Evolutionary conservation across 2,113 vertebrate species (phyloP), one percentile per base, ranked within the genome.

Genomic region (Edolisoma coerulescens): DNA sequence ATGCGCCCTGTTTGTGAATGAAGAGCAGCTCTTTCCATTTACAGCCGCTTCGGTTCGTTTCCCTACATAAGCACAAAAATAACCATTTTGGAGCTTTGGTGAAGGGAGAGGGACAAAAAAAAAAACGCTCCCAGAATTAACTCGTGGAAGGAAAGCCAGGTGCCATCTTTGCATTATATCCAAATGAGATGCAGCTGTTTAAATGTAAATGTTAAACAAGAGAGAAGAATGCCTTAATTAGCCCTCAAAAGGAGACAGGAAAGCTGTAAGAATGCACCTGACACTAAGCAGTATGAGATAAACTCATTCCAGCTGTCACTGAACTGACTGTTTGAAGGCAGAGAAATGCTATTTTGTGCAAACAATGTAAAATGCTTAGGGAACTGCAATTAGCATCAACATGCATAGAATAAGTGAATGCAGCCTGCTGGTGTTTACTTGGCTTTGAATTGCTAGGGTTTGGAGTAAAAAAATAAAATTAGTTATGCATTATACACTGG

Each of bases 311-410:
- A 97, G 97, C 98, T 98, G 97, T 96, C 96, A 96, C 24, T 86
- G 78, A 97, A 97, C 94, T 95, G 96, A 94, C 97, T 97, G 87
- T 97, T 96, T 93, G 95, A 97, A 97, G 95, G 97, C 94, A 98
- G 79, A 96, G 95, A 61, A 88, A 74, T 86, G 95, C 59, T 95
- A 93, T 98, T 98, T 96, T 97, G 93, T 96, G 86, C 95, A 98
- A 98, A 98, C 97, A 98, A 97, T 97, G 89, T 89, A 95, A 96
- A 97, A 97, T 92, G 95, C 94, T 97, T 90, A 95, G 94, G 96
- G 96, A 98, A 97, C 69, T 42, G 96, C 96, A 98, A 97, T 98
- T 98, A 98, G 95, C 96, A 98, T 97, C 96, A 97, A 56, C 79
- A 95, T 57, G 90, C 93, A 97, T 97, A 96, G 92, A 91, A 78